phyloP scores from a whole-genome alignment of 2,888 invertebrate species.

The Xylophagus ater region DNA sequence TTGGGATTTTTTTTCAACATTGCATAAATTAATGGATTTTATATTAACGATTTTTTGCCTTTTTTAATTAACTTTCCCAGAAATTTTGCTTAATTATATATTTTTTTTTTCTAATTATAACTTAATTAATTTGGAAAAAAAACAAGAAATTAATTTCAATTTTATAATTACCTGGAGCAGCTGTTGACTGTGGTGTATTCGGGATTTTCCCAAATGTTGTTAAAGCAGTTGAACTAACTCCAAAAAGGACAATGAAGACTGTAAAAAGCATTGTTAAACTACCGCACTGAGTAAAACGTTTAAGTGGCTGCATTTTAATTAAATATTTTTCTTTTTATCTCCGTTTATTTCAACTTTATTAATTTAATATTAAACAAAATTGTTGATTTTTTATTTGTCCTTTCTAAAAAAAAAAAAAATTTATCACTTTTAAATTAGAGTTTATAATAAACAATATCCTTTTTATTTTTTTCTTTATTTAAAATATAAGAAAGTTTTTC shows the following conservation, averaged over 20 bases:
- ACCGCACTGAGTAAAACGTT: slow-evolving; percentile 39
- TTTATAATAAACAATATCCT: no score
- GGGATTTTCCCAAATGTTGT: slow-evolving; percentile 60
- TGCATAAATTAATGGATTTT: background rate
- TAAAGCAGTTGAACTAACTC: slow-evolving; percentile 47
- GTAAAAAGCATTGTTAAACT: slow-evolving; percentile 39
- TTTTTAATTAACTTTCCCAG: background rate
- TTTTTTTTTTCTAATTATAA: slow-evolving; percentile 6
- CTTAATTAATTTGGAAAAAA: background rate
- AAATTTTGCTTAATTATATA: background rate
- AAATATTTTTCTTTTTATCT: slow-evolving; percentile 6
- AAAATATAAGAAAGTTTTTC: no score
- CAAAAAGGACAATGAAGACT: slow-evolving; percentile 38
- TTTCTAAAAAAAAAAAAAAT: no score
- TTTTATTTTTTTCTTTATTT: no score
- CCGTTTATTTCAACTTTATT: no score
- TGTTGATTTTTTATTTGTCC: no score
- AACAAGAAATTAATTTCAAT: background rate
- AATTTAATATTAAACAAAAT: no score
- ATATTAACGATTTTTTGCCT: background rate
- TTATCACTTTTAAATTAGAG: no score
- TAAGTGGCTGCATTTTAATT: slow-evolving; percentile 38
- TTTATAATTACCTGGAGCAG: slow-evolving; percentile 46
- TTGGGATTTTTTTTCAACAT: background rate
- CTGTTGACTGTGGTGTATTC: slow-evolving; percentile 44